phyloP scores from a whole-genome alignment of 2,113 vertebrate species.

The Myotis davidii region DNA sequence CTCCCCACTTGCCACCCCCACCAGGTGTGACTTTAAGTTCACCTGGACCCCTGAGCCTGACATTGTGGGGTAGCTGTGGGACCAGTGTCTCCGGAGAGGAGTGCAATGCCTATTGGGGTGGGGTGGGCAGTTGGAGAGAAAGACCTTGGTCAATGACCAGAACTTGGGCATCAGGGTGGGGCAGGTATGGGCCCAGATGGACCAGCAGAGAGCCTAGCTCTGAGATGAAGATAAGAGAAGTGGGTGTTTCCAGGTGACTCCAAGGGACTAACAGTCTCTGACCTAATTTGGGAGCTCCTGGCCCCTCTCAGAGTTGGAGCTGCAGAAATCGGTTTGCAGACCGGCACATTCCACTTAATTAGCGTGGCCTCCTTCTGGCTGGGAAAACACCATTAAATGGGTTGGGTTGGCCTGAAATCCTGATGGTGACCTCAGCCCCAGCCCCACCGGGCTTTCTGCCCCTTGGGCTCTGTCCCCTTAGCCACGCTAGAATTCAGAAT shows the following conservation, averaged over 20 bases:
- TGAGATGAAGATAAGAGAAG: not conserved
- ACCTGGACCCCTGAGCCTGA: not conserved
- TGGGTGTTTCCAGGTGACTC: not conserved
- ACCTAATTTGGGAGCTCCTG: slow-evolving; percentile 75
- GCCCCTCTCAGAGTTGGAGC: slow-evolving; percentile 54
- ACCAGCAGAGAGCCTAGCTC: not conserved
- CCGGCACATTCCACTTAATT: slow-evolving; percentile 80
- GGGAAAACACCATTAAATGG: slow-evolving; percentile 67
- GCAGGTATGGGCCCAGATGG: accelerated
- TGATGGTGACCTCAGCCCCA: not conserved
- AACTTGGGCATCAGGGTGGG: not conserved
- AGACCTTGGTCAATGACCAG: not conserved
- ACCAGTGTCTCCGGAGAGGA: not conserved
- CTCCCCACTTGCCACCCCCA: not conserved
- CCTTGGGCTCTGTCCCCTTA: slow-evolving; percentile 61
- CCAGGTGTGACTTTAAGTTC: not conserved
- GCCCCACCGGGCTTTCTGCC: not conserved
- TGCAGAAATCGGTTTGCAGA: slow-evolving; percentile 73
- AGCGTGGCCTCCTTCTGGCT: slow-evolving; percentile 77
- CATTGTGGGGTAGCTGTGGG: too few relatives aligned
- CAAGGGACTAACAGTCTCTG: slow-evolving; percentile 38
- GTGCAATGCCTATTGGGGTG: not conserved
- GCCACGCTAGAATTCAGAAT: not conserved
- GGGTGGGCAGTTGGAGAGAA: not conserved
- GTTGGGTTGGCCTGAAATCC: slow-evolving; percentile 77